A percentile compares a stretch with the other conserved stretches of the same genome.
Conservation (phyloP, 2,888 invertebrate genomes). For the Acholoe squamosa region DNA sequence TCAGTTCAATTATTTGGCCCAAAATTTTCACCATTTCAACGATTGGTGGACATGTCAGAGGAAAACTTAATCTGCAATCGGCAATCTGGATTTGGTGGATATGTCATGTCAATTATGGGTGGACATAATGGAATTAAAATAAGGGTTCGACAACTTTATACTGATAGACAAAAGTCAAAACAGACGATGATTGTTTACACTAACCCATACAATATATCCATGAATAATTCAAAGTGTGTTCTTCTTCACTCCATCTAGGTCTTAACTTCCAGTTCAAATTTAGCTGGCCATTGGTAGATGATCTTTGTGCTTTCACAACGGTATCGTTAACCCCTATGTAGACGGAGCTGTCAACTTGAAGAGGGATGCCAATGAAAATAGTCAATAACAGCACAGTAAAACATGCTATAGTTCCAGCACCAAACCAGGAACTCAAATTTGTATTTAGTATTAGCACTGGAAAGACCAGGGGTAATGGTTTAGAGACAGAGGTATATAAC, state of each 20-base stretch:
- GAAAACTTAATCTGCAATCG: too few relatives aligned
- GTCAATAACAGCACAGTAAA: background rate
- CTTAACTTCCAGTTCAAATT: too few relatives aligned
- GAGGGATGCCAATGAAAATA: background rate
- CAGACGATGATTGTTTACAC: background rate
- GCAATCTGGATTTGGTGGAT: too few relatives aligned
- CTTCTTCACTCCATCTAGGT: background rate
- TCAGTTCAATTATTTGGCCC: too few relatives aligned
- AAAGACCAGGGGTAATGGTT: background rate
- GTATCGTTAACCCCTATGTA: too few relatives aligned
- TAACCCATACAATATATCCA: background rate
- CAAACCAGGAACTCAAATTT: background rate
- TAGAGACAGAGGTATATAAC: background rate
- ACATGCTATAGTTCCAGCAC: background rate
- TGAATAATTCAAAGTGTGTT: background rate
- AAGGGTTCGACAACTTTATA: too few relatives aligned
- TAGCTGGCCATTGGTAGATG: background rate
- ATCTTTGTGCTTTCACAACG: background rate
- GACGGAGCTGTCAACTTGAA: background rate
- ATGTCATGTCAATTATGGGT: too few relatives aligned
- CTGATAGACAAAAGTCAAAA: background rate
- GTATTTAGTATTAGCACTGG: background rate
- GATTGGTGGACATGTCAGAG: too few relatives aligned
- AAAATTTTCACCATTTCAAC: too few relatives aligned
- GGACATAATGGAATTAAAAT: too few relatives aligned